Evolutionary conservation across 2,888 invertebrate genomes (phyloP), one percentile per base, ranked within the genome.

Genomic region (Drosophila ochracea): DNA sequence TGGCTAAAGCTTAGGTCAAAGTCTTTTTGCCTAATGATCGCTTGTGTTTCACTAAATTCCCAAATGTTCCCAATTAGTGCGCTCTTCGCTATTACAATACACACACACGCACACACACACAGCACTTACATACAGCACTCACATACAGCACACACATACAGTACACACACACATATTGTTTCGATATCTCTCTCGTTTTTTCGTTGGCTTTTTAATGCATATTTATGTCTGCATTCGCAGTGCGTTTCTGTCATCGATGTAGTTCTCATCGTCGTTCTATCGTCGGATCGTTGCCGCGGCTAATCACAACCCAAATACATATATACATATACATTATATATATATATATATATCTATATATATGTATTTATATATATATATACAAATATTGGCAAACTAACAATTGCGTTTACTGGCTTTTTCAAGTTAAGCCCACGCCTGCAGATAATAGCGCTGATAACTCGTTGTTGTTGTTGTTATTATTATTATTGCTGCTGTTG

Each of bases 231-330:
- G 66, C 57, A 50, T 5, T 55, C 57, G 54, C 76, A 76, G 71
- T 76, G 76, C 76, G 70, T 63, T 76, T 62, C 50, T 57, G 50
- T 47, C 69, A 30, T 57, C 57, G 69, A 39, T 41, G 37, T 39
- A 16, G 33, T 39, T 58, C 33, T 71, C 43, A 30, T 50, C 50
- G 55, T 52, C 19, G 37, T 53, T 60, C 28, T 31, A 1, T 50
- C 5, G 37, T 41, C 62, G 63, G 54, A 50, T 71, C 54, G 71
- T 39, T 28, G 28, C 39, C 33, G 50, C 11, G 58, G 50, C 57
- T 39, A 49, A 57, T 49, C 47, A 30, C n/a, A 31, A 39, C 16
- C 16, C 21, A 16, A 21, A 52, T 21, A n/a, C 31, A 13, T 19
- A 30, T 30, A 19, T 25, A 19, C 1, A 52, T 28, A 28, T 11